Conservation (phyloP, 1,140 invertebrate genomes). For the Rhynchophorus ferrugineus region DNA sequence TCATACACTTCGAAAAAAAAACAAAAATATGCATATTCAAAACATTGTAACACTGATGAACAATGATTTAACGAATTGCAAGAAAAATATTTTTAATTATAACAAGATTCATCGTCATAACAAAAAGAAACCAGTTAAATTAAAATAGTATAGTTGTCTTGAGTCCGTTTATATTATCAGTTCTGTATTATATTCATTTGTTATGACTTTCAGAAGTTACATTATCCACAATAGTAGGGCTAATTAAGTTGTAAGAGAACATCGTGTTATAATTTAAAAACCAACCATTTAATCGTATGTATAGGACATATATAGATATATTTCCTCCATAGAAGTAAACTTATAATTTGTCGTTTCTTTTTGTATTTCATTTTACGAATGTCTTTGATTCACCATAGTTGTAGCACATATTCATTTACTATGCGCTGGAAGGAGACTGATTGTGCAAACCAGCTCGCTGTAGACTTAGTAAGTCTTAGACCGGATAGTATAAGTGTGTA, state of each 20-base stretch:
- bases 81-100: slow-evolving; percentile 8
- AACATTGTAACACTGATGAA: slow-evolving; percentile 4
- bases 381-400: slow-evolving; percentile 32
- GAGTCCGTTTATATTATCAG: not conserved
- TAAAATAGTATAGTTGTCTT: slow-evolving; percentile 4
- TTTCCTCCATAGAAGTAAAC: slow-evolving; percentile 25
- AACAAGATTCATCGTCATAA: slow-evolving; percentile 6
- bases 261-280: not conserved
- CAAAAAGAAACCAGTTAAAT: no score
- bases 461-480: slow-evolving; percentile 38
- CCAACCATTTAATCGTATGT: slow-evolving; percentile 5
- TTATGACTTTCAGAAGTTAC: slow-evolving; percentile 8
- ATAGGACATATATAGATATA: slow-evolving; percentile 6
- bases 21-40: slow-evolving; percentile 1
- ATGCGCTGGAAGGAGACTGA: slow-evolving; percentile 39
- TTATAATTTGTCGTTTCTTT: slow-evolving; percentile 33
- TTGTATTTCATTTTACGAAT: slow-evolving; percentile 19
- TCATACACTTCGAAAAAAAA: slow-evolving; percentile 2
- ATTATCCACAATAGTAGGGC: slow-evolving; percentile 1
- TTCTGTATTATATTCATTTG: not conserved
- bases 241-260: slow-evolving; percentile 1
- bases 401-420: slow-evolving; percentile 36
- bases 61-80: slow-evolving; percentile 1
- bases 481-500: slow-evolving; percentile 27
- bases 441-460: slow-evolving; percentile 39